Base-by-base conservation (phyloP, 1,140 invertebrate species). In the Watersipora subatra region DNA sequence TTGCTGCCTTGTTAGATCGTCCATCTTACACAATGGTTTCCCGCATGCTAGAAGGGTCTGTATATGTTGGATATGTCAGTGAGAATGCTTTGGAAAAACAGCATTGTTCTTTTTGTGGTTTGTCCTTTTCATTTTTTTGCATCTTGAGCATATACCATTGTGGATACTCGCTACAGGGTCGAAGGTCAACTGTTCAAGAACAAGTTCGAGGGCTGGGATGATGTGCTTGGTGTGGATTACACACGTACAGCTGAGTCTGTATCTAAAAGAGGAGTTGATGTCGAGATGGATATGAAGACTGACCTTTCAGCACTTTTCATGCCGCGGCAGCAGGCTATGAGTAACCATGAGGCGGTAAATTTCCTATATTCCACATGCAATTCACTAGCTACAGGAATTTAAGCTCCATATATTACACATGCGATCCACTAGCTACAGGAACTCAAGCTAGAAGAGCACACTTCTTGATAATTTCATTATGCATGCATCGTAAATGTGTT, bases 161-260 rank as follows among this genome's bases (percentile, higher is more conserved):
- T 24, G 22, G 7, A 12, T 22, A 1, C 64, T 57, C 66, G 25
- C 64, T 73, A 58, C 67, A 82, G 82, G n/a, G 81, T 80, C 27
- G 84, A 85, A 67, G 76, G 82, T 22, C 84, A 93, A 85, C 88
- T 97, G 66, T 99, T 99, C 79, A 97, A 97, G 82, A 90, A 89
- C 1, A 98, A 99, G 80, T 99, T 99, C 80, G 81, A 86, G 59
- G 93, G 91, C 12, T 99, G 96, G 96, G 96, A 99, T 78, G 95
- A 99, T 83, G 93, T 99, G 0, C 93, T 99, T 69, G 93, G 94
- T 1, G 95, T 99, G 2, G 97, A 99, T 83, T 99, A 97, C 76
- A 99, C 97, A 15, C 85, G 96, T 69, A 98, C 96, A 1, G 93
- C 95, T 0, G 93, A 96, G 77, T 97, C 94, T 1, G 95, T 99